Base-by-base conservation (phyloP, 2,797 vertebrate genomes). In the Pristis pectinata region DNA sequence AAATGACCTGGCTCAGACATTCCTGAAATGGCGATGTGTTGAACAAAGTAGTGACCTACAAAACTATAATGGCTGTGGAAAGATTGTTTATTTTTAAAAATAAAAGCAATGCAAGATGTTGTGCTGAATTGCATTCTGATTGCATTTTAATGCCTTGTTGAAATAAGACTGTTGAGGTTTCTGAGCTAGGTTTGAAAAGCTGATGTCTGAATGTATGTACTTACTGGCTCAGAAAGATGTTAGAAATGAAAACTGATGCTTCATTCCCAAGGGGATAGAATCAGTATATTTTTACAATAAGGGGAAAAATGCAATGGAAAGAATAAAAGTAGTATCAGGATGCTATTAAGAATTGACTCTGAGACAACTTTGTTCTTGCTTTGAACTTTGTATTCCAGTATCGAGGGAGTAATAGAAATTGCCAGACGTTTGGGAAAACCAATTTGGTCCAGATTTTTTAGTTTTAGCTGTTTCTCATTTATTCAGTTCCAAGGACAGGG, bases 301-400 rank as follows among this genome's bases (percentile, higher is more conserved):
- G 98, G 97, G 97, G 97, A 98, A 98, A 97, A 98, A 98, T 98
- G 97, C 97, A 98, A 98, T 98, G 97, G 95, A 96, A 97, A 97
- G 97, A 97, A 97, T 97, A 97, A 97, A 98, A 97, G 97, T 97
- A 97, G 97, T 96, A 96, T 97, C 97, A 97, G 97, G 97, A 97
- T 97, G 97, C 96, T 97, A 96, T 96, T 95, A 96, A 97, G 98
- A 97, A 98, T 97, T 97, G 97, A 97, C 97, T 97, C 97, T 97
- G 97, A 98, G 97, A 97, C 97, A 97, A 96, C 97, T 97, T 96
- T 96, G 97, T 97, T 96, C 96, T 97, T 96, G 96, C 96, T 97
- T 97, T 97, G 97, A 97, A 97, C 97, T 97, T 97, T 96, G 97
- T 97, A 96, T 97, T 97, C 97, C 95, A 96, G 97, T 97, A 97